Conservation (phyloP, 2,797 vertebrate species). For the Megaceryle alcyon region DNA sequence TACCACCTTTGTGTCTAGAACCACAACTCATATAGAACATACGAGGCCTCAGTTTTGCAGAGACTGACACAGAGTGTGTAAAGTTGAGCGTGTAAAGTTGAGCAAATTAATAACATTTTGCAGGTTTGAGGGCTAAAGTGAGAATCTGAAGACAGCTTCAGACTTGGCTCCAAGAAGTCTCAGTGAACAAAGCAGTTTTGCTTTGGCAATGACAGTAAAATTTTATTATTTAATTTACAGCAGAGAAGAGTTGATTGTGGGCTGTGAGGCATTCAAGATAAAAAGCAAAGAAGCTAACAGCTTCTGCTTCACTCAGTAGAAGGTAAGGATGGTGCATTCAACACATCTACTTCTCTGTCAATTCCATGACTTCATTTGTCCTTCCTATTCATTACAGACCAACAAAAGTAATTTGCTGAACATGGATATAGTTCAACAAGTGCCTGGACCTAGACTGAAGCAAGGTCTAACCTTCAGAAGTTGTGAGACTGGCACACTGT, state of each 20-base stretch:
- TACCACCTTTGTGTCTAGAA: background rate
- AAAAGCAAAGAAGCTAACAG: background rate
- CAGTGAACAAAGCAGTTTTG: background rate
- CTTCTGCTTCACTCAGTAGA: background rate
- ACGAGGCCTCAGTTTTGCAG: background rate
- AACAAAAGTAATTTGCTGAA: background rate
- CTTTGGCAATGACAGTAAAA: background rate
- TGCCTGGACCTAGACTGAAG: background rate
- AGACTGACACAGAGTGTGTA: background rate
- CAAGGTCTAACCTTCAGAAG: background rate
- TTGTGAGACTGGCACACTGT: background rate
- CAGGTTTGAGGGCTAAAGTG: background rate
- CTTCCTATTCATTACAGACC: background rate
- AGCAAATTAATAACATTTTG: conserved; percentile 15
- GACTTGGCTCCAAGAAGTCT: background rate
- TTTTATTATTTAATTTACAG: background rate
- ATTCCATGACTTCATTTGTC: background rate
- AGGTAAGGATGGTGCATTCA: background rate
- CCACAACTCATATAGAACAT: background rate
- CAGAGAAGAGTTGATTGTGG: background rate
- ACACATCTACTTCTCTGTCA: background rate
- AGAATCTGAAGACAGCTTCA: background rate
- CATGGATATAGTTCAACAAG: background rate
- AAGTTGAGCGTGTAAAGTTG: background rate
- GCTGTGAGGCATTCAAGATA: background rate